Evolutionary conservation across 2,797 vertebrate species (phyloP), one percentile per base, ranked within the genome.

Genomic region (Glyptemys insculpta): DNA sequence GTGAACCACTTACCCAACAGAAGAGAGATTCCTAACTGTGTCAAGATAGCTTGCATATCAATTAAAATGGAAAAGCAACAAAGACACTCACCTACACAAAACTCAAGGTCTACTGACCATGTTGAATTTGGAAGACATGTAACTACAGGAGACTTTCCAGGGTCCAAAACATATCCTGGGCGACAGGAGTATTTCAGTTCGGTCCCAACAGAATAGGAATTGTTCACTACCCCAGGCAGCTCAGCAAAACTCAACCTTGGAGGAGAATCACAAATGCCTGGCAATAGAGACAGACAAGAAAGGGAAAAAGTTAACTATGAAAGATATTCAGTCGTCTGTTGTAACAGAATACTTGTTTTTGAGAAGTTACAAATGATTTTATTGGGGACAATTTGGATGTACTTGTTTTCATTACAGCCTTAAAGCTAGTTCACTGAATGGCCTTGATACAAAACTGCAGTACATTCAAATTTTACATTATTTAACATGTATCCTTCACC

Each of bases 181-280:
- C 68, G 95, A 21, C 97, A 97, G 1, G 56, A 0, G 1, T 97
- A 97, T 54, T 3, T 93, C 93, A 96, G 96, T 0, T 23, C 90
- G 85, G 7, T 41, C 0, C 31, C 23, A 1, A 97, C 87, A 0
- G 87, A 5, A 0, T 93, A 96, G 34, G 96, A 97, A 14, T 95
- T 95, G 85, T 18, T 86, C 0, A 0, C 87, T 16, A 86, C 5
- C 14, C 7, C 2, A 2, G 88, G 91, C 27, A 97, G 0, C 5
- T 1, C 18, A 16, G 96, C 97, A 1, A 93, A 97, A 0, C 0
- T 0, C 54, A 94, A 1, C 0, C 16, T 21, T 0, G 16, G 82
- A 0, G 94, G 96, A 12, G 59, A 19, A 37, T 74, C 25, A 19
- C 96, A 97, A 88, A 86, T 93, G 1, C 94, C 97, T 97, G 12